Percentiles rank a stretch among this genome's conserved stretches.
Evolutionary conservation across 2,113 vertebrate species (phyloP).

Genomic region (Lonchura striata): DNA sequence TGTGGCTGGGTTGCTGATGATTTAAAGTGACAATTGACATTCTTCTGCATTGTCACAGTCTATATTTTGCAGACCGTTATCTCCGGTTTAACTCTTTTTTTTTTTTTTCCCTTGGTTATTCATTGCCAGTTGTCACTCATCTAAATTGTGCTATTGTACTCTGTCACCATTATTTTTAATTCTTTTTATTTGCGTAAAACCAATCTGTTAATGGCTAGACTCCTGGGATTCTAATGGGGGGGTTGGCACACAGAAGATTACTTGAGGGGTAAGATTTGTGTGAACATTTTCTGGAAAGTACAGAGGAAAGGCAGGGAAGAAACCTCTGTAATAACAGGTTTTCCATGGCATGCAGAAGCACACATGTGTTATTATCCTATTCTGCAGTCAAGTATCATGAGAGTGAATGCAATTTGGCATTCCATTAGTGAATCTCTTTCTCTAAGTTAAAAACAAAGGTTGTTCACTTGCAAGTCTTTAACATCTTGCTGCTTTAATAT

Average conservation of each 20-base stretch:
- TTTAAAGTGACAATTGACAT: constrained; percentile 45
- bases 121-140: not conserved
- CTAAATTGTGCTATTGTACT: constrained; percentile 8
- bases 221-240: not conserved
- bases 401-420: constrained; percentile 34
- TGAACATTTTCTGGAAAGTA: not conserved
- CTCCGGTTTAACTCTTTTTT: not conserved
- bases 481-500: constrained; percentile 65
- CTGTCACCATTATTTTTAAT: constrained; percentile 42
- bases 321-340: not conserved
- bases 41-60: constrained; percentile 4
- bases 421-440: constrained; percentile 59
- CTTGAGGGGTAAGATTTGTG: not conserved
- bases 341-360: not conserved
- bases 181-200: constrained; percentile 16
- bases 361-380: not conserved
- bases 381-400: constrained; percentile 4
- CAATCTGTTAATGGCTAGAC: not conserved
- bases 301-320: not conserved
- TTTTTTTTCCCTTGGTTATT: not conserved
- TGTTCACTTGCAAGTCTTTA: constrained; percentile 69
- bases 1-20: constrained; percentile 22
- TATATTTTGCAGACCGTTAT: not conserved
- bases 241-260: not conserved
- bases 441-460: constrained; percentile 60